A percentile compares a stretch with the other conserved stretches of the same genome.
These are phyloP conservation scores for Amiota minor DNA, from an alignment of 2,888 invertebrate species.

Conservation along the genomic window DNA sequence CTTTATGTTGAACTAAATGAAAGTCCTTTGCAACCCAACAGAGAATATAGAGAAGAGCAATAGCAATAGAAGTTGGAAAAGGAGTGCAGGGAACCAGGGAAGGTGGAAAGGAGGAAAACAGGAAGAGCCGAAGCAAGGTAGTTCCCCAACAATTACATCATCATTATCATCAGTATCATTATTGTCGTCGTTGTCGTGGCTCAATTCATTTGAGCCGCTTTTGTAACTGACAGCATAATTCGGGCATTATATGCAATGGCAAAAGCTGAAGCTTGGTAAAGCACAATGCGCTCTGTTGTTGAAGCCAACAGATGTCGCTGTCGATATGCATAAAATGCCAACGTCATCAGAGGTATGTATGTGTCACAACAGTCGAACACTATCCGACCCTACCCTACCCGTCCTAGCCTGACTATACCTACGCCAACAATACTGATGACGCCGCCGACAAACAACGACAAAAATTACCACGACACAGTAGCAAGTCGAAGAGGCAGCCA, in stretches of 20 bases:
- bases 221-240: conserved; percentile 29
- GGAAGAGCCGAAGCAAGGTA: not conserved
- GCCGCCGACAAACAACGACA: not conserved
- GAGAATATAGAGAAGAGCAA: too few relatives aligned
- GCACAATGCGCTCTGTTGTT: not conserved
- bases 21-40: too few relatives aligned
- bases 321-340: not conserved
- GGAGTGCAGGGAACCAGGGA: too few relatives aligned
- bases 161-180: not conserved
- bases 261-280: not conserved
- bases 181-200: conserved; percentile 12
- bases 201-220: conserved; percentile 24
- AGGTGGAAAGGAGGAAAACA: too few relatives aligned
- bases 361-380: not conserved
- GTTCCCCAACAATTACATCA: conserved; percentile 1
- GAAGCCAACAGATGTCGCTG: conserved; percentile 9
- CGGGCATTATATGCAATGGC: conserved; percentile 20
- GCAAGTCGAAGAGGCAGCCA: not conserved
- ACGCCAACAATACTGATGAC: not conserved
- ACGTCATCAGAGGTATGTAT: too few relatives aligned
- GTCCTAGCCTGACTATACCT: not conserved
- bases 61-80: too few relatives aligned
- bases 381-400: not conserved
- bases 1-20: too few relatives aligned
- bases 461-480: conserved; percentile 7